Conservation (phyloP, 1,140 invertebrate species). For the Phthorimaea operculella region DNA sequence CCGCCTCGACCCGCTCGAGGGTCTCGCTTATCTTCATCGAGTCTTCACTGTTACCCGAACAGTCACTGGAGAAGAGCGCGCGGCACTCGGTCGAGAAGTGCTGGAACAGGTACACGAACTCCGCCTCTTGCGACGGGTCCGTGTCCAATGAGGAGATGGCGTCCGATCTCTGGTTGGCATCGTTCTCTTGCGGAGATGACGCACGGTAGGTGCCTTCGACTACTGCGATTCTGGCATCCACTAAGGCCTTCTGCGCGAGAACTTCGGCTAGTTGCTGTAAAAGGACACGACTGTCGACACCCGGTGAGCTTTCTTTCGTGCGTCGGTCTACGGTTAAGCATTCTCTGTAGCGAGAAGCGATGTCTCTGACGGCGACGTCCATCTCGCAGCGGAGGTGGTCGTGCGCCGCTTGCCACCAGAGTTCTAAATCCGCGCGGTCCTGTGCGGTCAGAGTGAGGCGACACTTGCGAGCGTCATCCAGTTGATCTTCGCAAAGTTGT, state of each 20-base stretch:
- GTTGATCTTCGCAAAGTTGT: constrained; percentile 71
- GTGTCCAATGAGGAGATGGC: constrained; percentile 58
- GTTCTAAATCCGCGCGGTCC: constrained; percentile 73
- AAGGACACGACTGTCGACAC: constrained; percentile 67
- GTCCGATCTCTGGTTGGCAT: constrained; percentile 28
- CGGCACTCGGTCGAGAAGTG: constrained; percentile 71
- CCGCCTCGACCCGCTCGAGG: constrained; percentile 59
- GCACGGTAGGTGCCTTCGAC: constrained; percentile 66
- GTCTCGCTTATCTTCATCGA: constrained; percentile 65
- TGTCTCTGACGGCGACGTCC: constrained; percentile 73
- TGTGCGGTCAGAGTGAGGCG: constrained; percentile 70
- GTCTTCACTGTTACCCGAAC: constrained; percentile 67
- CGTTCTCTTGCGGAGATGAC: constrained; percentile 29
- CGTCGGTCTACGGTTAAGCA: constrained; percentile 62
- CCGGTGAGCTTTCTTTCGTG: constrained; percentile 53
- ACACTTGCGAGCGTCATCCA: constrained; percentile 57
- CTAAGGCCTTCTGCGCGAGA: constrained; percentile 79
- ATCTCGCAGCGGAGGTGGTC: constrained; percentile 75
- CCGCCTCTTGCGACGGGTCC: constrained; percentile 66
- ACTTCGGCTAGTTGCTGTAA: constrained; percentile 78
- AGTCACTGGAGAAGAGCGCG: constrained; percentile 67
- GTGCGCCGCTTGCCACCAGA: constrained; percentile 77
- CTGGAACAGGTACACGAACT: constrained; percentile 72
- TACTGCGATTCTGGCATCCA: constrained; percentile 76
- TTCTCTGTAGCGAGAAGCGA: constrained; percentile 74